Evolutionary conservation across 2,888 invertebrate species (phyloP).

Genomic region (Timandra comae): DNA sequence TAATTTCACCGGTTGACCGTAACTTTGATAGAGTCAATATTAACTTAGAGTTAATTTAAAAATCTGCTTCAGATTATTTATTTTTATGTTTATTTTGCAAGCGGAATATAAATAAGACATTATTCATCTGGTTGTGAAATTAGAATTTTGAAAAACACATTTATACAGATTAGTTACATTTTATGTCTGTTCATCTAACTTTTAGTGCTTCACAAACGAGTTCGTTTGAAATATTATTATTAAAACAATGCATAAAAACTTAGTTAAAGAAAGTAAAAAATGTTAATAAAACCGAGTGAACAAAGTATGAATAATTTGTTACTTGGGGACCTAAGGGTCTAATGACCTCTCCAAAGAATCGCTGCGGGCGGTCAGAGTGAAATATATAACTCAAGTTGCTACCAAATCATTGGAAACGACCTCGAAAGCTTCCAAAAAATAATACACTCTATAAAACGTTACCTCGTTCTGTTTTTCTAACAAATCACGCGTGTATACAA

Average conservation of each 20-base stretch:
- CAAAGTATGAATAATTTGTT: constrained; percentile 1
- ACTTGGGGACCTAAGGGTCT: background rate
- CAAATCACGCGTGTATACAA: too few relatives aligned
- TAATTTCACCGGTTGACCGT: background rate
- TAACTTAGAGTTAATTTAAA: too few relatives aligned
- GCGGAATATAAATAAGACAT: too few relatives aligned
- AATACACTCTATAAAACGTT: background rate
- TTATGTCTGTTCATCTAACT: too few relatives aligned
- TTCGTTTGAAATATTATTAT: background rate
- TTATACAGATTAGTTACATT: too few relatives aligned
- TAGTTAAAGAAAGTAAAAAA: background rate
- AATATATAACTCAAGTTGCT: constrained; percentile 12
- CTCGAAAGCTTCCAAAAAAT: constrained; percentile 4
- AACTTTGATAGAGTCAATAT: too few relatives aligned
- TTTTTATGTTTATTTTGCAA: too few relatives aligned
- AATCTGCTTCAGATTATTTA: too few relatives aligned
- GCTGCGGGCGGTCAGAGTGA: background rate
- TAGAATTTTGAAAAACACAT: too few relatives aligned
- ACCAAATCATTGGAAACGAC: constrained; percentile 8
- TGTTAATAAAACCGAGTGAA: background rate
- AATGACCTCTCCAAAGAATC: background rate
- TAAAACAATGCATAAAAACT: constrained; percentile 1
- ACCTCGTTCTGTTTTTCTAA: background rate
- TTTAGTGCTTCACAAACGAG: too few relatives aligned
- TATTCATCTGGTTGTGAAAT: too few relatives aligned